Percentiles rank a stretch among this genome's conserved stretches.
These are phyloP conservation scores for Belgica antarctica DNA, from an alignment of 2,888 invertebrate genomes.

Conservation along the genomic window DNA sequence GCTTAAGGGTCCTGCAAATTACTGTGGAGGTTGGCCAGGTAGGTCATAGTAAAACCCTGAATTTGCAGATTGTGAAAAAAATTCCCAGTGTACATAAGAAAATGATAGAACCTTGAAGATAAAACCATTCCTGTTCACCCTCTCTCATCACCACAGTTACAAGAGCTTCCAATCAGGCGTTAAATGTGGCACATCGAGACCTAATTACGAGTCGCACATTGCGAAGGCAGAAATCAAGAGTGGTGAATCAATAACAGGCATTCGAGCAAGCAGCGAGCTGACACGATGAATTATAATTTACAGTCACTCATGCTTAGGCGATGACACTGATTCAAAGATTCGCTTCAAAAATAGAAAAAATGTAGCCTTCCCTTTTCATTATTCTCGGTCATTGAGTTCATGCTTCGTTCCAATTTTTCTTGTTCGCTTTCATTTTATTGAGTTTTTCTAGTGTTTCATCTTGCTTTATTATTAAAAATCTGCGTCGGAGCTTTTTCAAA, in stretches of 20 bases:
- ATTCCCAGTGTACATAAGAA: too few relatives aligned
- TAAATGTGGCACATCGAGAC: background rate
- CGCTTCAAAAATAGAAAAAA: background rate
- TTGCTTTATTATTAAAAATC: too few relatives aligned
- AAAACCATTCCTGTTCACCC: too few relatives aligned
- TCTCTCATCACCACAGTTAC: too few relatives aligned
- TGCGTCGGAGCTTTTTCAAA: background rate
- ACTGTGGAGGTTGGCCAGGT: too few relatives aligned
- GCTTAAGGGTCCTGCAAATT: too few relatives aligned
- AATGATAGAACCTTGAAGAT: too few relatives aligned
- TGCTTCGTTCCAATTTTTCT: background rate
- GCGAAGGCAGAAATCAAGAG: background rate
- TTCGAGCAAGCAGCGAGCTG: background rate
- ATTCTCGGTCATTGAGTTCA: constrained; percentile 5
- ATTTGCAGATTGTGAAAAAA: too few relatives aligned
- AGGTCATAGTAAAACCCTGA: too few relatives aligned
- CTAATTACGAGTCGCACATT: background rate
- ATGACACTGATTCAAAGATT: background rate
- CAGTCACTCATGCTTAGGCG: background rate
- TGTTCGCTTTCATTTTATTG: background rate
- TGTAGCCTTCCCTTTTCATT: background rate
- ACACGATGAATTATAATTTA: background rate
- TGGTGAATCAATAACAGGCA: constrained; percentile 16
- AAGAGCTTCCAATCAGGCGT: too few relatives aligned
- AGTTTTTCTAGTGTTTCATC: background rate